Evolutionary conservation across 2,797 vertebrate genomes (phyloP).

Genomic region (Labeo calbasu): DNA sequence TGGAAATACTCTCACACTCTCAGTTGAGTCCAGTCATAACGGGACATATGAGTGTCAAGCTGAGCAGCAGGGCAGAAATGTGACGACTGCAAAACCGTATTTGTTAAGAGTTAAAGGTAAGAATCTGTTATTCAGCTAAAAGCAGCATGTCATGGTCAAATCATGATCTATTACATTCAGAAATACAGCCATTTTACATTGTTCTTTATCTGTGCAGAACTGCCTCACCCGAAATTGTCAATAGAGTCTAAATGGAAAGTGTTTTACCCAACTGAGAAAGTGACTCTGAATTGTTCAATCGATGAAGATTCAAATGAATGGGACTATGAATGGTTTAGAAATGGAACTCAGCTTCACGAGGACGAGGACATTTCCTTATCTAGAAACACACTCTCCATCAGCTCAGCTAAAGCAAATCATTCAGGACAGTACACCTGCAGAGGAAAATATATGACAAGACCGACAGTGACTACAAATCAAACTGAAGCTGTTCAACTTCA

Average conservation of each 20-base stretch:
- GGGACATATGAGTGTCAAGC: slow-evolving; percentile 64
- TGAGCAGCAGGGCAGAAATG: slow-evolving; percentile 31
- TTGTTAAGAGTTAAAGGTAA: slow-evolving; percentile 56
- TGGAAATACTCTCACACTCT: slow-evolving; percentile 35
- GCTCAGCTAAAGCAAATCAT: neutral
- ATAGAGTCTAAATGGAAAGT: neutral
- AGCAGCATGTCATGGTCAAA: neutral
- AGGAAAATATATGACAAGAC: slow-evolving; percentile 16
- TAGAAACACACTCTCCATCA: slow-evolving; percentile 17
- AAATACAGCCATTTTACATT: neutral
- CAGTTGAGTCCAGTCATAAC: neutral
- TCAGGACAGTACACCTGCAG: slow-evolving; percentile 32
- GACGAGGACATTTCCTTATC: neutral
- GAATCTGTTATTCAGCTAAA: neutral
- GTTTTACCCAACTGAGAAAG: slow-evolving; percentile 21
- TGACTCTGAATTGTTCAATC: slow-evolving; percentile 46
- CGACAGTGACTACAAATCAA: neutral
- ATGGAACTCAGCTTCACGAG: accelerated
- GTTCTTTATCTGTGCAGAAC: neutral
- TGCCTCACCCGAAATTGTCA: neutral
- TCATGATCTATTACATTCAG: neutral
- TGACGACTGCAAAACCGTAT: accelerated
- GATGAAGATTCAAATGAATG: slow-evolving; percentile 18
- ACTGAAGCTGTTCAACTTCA: neutral
- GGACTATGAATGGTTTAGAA: slow-evolving; percentile 47